phyloP scores from a whole-genome alignment of 2,888 invertebrate genomes.

The Idaea aversata region DNA sequence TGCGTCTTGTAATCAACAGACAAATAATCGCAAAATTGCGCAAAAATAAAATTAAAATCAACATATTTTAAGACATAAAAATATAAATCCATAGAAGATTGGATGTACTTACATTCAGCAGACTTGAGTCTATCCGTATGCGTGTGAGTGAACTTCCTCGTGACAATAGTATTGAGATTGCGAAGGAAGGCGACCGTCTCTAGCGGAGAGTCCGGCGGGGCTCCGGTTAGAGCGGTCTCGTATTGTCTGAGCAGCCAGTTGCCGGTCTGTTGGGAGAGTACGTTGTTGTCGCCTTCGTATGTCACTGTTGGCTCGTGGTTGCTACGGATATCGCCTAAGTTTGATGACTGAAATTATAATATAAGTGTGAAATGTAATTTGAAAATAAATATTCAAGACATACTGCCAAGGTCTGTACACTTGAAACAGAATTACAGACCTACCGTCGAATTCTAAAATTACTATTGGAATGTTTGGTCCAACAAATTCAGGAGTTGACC shows the following conservation, averaged over 20 bases:
- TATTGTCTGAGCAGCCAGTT: constrained; percentile 91
- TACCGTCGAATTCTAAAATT: too few species aligned
- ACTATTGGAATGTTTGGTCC: too few species aligned
- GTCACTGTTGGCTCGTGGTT: constrained; percentile 95
- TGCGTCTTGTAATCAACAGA: too few species aligned
- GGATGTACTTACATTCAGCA: constrained; percentile 52
- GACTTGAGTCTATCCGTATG: constrained; percentile 50
- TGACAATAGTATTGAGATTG: constrained; percentile 34
- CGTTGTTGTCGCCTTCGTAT: constrained; percentile 97
- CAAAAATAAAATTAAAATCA: too few species aligned
- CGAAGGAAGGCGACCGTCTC: constrained; percentile 85
- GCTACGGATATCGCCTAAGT: constrained; percentile 90
- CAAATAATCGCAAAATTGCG: too few species aligned
- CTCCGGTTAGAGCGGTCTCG: constrained; percentile 65
- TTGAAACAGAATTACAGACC: too few species aligned
- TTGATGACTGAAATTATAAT: constrained; percentile 80
- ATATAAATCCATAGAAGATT: too few species aligned
- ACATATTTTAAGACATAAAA: too few species aligned
- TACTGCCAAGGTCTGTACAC: too few species aligned
- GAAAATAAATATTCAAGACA: too few species aligned
- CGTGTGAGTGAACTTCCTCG: constrained; percentile 39
- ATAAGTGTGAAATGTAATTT: too few species aligned
- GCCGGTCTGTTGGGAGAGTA: constrained; percentile 92
- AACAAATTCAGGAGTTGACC: too few species aligned
- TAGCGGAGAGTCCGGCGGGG: constrained; percentile 82